phyloP scores from a whole-genome alignment of 1,140 invertebrate genomes.

The Lucilia sericata region DNA sequence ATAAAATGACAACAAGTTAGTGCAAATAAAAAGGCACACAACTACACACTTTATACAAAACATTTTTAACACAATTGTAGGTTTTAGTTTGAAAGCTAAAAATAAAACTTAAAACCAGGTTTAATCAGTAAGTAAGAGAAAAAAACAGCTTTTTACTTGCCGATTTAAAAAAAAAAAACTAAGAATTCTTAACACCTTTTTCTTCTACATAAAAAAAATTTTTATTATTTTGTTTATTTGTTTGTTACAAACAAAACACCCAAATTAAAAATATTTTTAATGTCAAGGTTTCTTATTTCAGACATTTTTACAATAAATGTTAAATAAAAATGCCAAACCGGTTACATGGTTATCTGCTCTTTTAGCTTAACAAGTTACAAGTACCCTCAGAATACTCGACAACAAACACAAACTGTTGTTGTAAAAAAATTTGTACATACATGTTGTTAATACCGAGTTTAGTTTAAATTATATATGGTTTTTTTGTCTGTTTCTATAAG shows the following conservation, averaged over 20 bases:
- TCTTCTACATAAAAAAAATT: not conserved
- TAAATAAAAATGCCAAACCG: not conserved
- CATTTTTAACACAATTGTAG: not conserved
- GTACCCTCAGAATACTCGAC: not conserved
- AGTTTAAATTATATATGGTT: not conserved
- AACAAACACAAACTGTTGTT: not conserved
- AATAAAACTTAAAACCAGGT: not conserved
- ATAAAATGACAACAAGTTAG: slow-evolving; percentile 1
- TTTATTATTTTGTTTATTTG: not conserved
- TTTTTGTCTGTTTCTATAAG: not conserved
- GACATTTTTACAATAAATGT: slow-evolving; percentile 16
- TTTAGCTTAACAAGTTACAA: not conserved
- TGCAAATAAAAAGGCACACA: not conserved
- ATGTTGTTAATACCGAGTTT: not conserved
- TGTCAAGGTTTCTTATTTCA: slow-evolving; percentile 34
- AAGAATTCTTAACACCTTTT: not conserved
- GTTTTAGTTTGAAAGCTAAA: not conserved
- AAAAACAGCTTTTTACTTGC: not conserved
- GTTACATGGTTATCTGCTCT: not conserved
- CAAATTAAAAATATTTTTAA: slow-evolving; percentile 25
- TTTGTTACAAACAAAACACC: slow-evolving; percentile 8
- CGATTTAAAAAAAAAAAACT: not conserved
- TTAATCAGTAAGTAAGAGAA: not conserved
- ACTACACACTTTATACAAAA: not conserved
- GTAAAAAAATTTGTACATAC: slow-evolving; percentile 17